Evolutionary conservation across 2,797 vertebrate species (phyloP), one percentile per base, ranked within the genome.

Genomic region (Selene dorsalis): DNA sequence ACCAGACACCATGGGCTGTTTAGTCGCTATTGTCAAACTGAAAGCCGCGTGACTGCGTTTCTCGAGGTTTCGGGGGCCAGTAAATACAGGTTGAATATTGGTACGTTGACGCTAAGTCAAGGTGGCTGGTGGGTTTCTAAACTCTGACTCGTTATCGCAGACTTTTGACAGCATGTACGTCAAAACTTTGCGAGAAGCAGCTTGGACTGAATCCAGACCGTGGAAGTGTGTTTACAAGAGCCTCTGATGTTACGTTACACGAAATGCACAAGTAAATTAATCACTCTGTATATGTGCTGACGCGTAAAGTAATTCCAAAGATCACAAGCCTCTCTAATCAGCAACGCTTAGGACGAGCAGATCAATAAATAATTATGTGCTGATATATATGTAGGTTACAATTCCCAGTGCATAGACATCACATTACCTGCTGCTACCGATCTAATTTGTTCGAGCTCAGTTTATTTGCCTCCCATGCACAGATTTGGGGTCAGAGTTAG

Each of bases 41-140:
- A 52, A 65, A 70, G 35, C 73, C 26, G 24, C 24, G 35, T 16
- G 82, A 69, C 20, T 10, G 45, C 45, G 17, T 18, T 85, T 90
- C 73, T 76, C 58, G 81, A 79, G 5, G 55, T 59, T 73, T 45
- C 65, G 9, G 41, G 43, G 43, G 11, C 22, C 24, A 18, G 28
- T 69, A 8, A 32, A 32, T 73, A 12, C 4, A 30, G 4, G 35
- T 6, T 20, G 11, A 45, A 4, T 30, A n/a, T 30, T 43, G 39
- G 13, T 57, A 20, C 17, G 3, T 7, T 5, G 16, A 26, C 11
- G 14, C 6, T 9, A 48, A 13, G 45, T 32, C 8, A 17, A 70
- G 11, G 14, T 18, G 24, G 12, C 13, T 11, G 0, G 38, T 52
- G 30, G 16, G 11, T 20, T 1, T 2, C 10, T 1, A 14, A 26